phyloP scores from a whole-genome alignment of 2,113 vertebrate genomes.

The Crotalus helleri region DNA sequence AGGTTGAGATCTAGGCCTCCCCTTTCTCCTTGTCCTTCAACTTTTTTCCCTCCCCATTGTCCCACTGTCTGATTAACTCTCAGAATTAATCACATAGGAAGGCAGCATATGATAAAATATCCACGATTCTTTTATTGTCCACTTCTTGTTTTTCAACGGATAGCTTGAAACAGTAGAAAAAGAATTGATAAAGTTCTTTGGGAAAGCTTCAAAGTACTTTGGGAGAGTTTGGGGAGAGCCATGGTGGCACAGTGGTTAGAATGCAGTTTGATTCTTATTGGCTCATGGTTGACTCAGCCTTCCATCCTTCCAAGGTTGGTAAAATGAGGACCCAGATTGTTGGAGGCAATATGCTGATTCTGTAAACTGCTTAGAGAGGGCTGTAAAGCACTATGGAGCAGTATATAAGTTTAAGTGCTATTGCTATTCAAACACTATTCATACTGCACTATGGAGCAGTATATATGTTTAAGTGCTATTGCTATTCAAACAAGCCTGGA shows the following conservation, averaged over 20 bases:
- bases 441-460: not conserved
- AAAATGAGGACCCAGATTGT: not conserved
- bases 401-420: not conserved
- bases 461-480: not conserved
- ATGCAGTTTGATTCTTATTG: not conserved
- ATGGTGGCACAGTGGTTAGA: not conserved
- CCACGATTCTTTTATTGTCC: not conserved
- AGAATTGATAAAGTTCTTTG: not conserved
- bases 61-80: not conserved
- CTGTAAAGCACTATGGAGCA: not conserved
- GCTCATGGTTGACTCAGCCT: not conserved
- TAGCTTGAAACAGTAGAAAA: not conserved
- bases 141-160: not conserved
- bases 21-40: not conserved
- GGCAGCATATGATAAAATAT: not conserved
- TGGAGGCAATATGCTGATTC: not conserved
- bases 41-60: not conserved
- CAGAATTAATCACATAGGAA: not conserved
- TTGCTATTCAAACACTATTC: not conserved
- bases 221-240: not conserved
- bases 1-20: not conserved
- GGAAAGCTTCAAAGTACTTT: not conserved
- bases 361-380: not conserved
- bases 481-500: not conserved
- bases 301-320: not conserved